phyloP scores from a whole-genome alignment of 35 echinoderm and acorn worm genomes.

The Strongylocentrotus purpuratus region DNA sequence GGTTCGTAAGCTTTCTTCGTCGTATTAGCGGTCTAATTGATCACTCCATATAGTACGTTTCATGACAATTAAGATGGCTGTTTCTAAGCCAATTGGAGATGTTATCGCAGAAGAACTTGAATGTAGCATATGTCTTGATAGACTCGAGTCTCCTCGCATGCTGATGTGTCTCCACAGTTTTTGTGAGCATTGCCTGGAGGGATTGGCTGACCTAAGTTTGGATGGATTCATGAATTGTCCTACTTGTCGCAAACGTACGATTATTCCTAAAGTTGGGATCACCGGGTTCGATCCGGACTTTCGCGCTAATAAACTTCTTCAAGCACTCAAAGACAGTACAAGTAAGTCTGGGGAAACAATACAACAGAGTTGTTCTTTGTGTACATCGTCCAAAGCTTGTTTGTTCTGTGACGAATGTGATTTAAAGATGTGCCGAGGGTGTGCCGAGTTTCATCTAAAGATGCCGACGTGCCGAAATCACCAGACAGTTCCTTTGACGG shows the following conservation, averaged over 20 bases:
- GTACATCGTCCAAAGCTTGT: not conserved
- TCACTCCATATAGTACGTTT: too few relatives aligned
- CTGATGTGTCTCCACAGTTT: slow-evolving; percentile 37
- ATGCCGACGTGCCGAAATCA: slow-evolving; percentile 5
- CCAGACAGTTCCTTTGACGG: not conserved
- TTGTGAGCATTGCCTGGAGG: not conserved
- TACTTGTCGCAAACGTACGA: not conserved
- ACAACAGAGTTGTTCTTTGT: not conserved
- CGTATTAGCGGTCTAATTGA: too few relatives aligned
- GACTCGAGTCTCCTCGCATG: slow-evolving; percentile 22
- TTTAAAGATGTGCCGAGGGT: not conserved
- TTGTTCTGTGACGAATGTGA: slow-evolving; percentile 26
- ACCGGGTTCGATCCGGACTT: not conserved
- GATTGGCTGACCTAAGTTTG: not conserved
- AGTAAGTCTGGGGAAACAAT: not conserved
- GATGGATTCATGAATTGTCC: slow-evolving; percentile 2
- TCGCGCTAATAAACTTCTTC: slow-evolving; percentile 44
- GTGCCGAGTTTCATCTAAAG: not conserved
- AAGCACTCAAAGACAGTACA: not conserved
- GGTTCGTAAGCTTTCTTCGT: too few relatives aligned
- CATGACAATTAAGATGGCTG: not conserved
- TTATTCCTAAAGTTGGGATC: not conserved
- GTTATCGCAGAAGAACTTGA: slow-evolving; percentile 25
- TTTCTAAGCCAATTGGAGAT: not conserved
- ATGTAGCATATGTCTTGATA: slow-evolving; percentile 41